Evolutionary conservation across 2,888 invertebrate genomes (phyloP), one percentile per base, ranked within the genome.

Genomic region (Cephonodes hylas): DNA sequence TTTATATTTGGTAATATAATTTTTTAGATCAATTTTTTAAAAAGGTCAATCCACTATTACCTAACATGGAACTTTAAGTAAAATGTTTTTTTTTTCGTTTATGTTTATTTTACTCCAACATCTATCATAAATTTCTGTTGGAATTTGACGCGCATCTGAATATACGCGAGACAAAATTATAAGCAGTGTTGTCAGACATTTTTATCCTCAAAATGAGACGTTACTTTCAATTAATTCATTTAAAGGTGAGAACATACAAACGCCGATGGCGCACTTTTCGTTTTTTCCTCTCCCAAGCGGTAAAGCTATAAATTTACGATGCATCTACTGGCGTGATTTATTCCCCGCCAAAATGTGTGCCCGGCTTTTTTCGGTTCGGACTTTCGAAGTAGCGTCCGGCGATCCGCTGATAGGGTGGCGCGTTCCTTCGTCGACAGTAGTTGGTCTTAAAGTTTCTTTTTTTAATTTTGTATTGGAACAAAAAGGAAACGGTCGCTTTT

Each of bases 281-380:
- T 44, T 53, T 53, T 53, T 27, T 27, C 27, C 10, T 31, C 53
- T 53, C 81, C 79, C 79, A 80, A 82, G 88, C 85, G 81, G 53
- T 53, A 4, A 53, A 53, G 53, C 90, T 84, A 91, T 91, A 91
- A 91, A 91, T 91, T 90, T 85, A 72, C 85, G 88, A 88, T 88
- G 77, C 87, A 81, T 89, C 89, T 85, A 84, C 85, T 79, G 79
- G 72, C 80, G 87, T 90, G 91, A 92, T 92, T 92, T 91, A 92
- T 91, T 86, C 80, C 89, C 91, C 81, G 91, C 91, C 89, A 91
- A 92, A 91, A 90, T 86, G 85, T 91, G 90, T 89, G 88, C 79
- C 82, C 77, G 79, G 81, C 75, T 82, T 81, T 86, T 87, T 85
- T 77, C 79, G 85, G 84, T 84, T 88, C 84, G 87, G 85, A 86